Conservation (phyloP, 1,140 invertebrate genomes). For the Ceratina calcarata region DNA sequence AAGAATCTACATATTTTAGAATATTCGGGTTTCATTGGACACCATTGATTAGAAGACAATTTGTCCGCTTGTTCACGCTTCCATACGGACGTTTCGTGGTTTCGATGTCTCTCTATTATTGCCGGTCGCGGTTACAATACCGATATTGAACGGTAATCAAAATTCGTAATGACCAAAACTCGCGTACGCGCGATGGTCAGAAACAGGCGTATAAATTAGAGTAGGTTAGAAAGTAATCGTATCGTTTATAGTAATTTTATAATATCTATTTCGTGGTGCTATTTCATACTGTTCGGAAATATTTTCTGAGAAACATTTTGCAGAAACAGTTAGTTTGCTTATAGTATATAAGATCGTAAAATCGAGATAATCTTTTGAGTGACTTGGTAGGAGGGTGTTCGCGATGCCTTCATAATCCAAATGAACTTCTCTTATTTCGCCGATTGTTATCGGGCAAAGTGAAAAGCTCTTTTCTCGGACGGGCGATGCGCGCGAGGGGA, state of each 20-base stretch:
- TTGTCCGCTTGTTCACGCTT: constrained; percentile 8
- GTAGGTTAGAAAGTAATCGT: background rate
- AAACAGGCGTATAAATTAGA: constrained; percentile 15
- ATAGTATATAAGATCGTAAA: too few species aligned
- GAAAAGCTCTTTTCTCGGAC: background rate
- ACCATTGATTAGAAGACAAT: constrained; percentile 33
- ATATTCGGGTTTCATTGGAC: constrained; percentile 30
- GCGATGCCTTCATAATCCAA: background rate
- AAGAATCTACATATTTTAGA: constrained; percentile 12
- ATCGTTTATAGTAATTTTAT: background rate
- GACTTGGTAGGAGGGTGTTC: too few species aligned
- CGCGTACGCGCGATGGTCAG: too few species aligned
- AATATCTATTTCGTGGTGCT: too few species aligned
- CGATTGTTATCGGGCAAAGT: constrained; percentile 12
- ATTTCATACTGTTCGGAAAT: too few species aligned
- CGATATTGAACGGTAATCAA: constrained; percentile 33
- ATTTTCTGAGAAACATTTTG: too few species aligned
- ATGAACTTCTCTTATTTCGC: background rate
- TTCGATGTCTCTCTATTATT: constrained; percentile 33
- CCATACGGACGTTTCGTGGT: background rate
- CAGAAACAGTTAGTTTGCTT: too few species aligned
- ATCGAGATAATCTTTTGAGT: too few species aligned
- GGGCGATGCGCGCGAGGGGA: background rate
- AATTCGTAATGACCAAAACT: constrained; percentile 29
- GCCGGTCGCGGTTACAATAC: constrained; percentile 9